A percentile compares a stretch with the other conserved stretches of the same genome.
These are phyloP conservation scores for Drosophila asahinai DNA, from an alignment of 1,140 invertebrate species.

Conservation along the genomic window DNA sequence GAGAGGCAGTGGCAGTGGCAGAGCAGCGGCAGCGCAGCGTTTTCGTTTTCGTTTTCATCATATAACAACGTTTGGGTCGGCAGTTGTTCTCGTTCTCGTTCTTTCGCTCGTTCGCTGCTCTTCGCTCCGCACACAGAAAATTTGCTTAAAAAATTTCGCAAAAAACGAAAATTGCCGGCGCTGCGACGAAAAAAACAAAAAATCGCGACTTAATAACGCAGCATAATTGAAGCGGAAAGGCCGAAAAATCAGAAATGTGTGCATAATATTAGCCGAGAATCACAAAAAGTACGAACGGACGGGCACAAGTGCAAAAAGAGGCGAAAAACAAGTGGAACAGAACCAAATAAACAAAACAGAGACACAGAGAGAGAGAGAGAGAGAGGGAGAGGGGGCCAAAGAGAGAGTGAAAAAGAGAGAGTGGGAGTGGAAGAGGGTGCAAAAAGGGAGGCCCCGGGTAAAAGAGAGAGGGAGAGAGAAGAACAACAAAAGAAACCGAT, in stretches of 20 bases:
- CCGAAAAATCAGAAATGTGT: constrained; percentile 43
- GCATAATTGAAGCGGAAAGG: constrained; percentile 25
- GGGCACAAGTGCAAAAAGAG: constrained; percentile 55
- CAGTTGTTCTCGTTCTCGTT: constrained; percentile 28
- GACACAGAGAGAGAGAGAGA: constrained; percentile 12
- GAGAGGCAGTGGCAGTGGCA: constrained; percentile 4
- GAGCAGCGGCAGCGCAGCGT: constrained; percentile 17
- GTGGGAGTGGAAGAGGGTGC: constrained; percentile 15
- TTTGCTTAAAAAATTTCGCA: constrained; percentile 36
- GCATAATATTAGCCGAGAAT: constrained; percentile 35
- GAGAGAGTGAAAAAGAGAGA: constrained; percentile 16
- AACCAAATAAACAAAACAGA: constrained; percentile 40
- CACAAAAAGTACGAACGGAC: constrained; percentile 3
- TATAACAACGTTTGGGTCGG: constrained; percentile 43
- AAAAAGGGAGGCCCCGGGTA: not conserved
- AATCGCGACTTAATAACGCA: constrained; percentile 26
- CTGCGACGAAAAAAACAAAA: constrained; percentile 20
- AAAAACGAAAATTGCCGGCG: constrained; percentile 27
- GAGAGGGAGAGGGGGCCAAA: constrained; percentile 18
- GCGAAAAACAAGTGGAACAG: constrained; percentile 71
- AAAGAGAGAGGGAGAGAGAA: constrained; percentile 3
- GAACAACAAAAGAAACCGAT: constrained; percentile 45
- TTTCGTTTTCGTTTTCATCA: constrained; percentile 51
- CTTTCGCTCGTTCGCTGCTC: constrained; percentile 40
- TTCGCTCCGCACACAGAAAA: constrained; percentile 45